Base-by-base conservation (phyloP, 2,113 vertebrate genomes). In the Thamnophis sirtalis region DNA sequence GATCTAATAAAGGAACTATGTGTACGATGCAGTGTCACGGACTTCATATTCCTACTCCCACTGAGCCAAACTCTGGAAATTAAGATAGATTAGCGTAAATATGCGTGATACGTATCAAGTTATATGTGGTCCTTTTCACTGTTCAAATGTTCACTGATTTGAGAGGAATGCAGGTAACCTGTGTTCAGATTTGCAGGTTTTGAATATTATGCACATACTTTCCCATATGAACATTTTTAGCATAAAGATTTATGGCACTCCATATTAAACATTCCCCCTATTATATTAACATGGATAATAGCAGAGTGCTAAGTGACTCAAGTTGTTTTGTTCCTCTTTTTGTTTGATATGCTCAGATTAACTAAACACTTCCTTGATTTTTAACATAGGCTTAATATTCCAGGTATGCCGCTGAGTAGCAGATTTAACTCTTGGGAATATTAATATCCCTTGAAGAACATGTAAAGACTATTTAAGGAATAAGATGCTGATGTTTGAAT, bases 401-500 rank as follows among this genome's bases (percentile, higher is more conserved):
- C 0, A 90, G 48, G 53, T 89, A 2, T 86, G 13, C 33, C 49
- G 88, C 1, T 50, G 93, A 95, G 91, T 91, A 50, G 51, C 17
- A 85, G 73, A 9, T 60, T 68, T 4, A 93, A 90, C 51, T 93
- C 87, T 85, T 91, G 90, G 63, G 88, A 63, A 88, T 90, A 87
- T 90, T 87, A 91, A 85, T 80, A 93, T 38, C 48, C 3, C 86
- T 85, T 88, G 48, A 84, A 85, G 86, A 60, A 80, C 3, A 90
- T 43, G 22, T 80, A 55, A 58, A 58, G 13, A 55, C 68, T 58
- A 22, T 55, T 43, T 50, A 28, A 56, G 43, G 51, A 90, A 87
- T 73, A 89, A 54, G 53, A 26, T 21, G 17, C 49, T 55, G 33
- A 51, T 92, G 54, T 48, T 88, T 84, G 53, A 92, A 92, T 50